phyloP scores from a whole-genome alignment of 2,113 vertebrate genomes.

The Agapornis roseicollis region DNA sequence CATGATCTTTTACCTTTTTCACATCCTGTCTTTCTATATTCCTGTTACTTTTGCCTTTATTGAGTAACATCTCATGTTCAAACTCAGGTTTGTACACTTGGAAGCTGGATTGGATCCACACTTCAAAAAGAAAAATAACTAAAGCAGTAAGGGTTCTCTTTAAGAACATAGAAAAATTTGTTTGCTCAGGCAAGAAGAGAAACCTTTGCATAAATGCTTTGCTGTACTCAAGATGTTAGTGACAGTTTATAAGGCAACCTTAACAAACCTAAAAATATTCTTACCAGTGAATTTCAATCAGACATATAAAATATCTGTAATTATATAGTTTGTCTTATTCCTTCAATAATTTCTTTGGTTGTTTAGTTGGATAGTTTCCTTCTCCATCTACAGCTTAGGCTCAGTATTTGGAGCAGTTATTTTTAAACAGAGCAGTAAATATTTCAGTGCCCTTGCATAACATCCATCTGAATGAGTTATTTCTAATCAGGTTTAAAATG shows the following conservation, averaged over 20 bases:
- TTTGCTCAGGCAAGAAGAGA: neutral
- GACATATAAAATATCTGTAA: neutral
- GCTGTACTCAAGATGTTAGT: neutral
- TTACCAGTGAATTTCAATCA: neutral
- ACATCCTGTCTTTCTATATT: neutral
- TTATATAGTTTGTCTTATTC: neutral
- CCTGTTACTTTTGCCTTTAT: neutral
- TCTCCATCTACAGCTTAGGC: neutral
- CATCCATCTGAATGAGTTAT: slow-evolving; percentile 59
- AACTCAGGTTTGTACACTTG: neutral
- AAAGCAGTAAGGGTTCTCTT: neutral
- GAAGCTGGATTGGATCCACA: rapidly evolving
- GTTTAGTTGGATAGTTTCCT: neutral
- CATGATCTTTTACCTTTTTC: neutral
- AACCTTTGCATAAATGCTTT: neutral
- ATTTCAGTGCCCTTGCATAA: slow-evolving; percentile 58
- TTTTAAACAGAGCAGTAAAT: slow-evolving; percentile 54
- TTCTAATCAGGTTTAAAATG: slow-evolving; percentile 56
- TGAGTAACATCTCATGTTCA: neutral
- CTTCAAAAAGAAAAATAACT: neutral
- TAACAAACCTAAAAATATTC: neutral
- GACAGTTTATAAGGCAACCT: neutral
- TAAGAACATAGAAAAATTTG: neutral
- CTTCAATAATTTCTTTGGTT: neutral
- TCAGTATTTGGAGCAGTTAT: slow-evolving; percentile 58